Percentiles rank a stretch among this genome's conserved stretches.
These are phyloP conservation scores for Cosmia trapezina DNA, from an alignment of 2,888 invertebrate species.

Conservation along the genomic window DNA sequence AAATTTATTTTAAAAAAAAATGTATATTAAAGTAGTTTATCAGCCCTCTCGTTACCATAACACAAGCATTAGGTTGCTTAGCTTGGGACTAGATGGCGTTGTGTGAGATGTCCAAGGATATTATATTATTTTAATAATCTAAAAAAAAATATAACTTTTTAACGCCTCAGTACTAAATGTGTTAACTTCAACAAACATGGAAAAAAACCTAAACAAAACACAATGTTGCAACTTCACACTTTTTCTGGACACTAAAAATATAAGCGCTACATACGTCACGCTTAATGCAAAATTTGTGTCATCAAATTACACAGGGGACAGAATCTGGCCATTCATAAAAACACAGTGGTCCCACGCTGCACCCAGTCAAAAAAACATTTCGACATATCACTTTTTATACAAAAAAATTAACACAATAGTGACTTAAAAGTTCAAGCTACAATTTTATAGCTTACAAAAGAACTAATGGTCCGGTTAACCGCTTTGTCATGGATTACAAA, in stretches of 20 bases:
- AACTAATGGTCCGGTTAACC: constrained; percentile 85
- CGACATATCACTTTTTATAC: constrained; percentile 62
- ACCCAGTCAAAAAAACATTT: constrained; percentile 71
- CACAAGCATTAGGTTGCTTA: too few relatives aligned
- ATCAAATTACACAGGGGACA: constrained; percentile 46
- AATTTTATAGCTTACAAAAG: constrained; percentile 76
- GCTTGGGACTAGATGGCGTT: too few relatives aligned
- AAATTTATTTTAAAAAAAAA: not conserved
- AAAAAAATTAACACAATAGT: constrained; percentile 61
- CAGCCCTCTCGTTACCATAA: too few relatives aligned
- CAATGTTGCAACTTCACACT: not conserved
- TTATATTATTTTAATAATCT: too few relatives aligned
- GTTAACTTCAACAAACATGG: not conserved
- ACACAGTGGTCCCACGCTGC: constrained; percentile 69
- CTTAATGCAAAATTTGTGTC: constrained; percentile 55
- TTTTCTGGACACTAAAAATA: constrained; percentile 22
- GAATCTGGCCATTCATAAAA: constrained; percentile 20
- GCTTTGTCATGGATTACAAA: constrained; percentile 79
- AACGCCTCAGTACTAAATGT: too few relatives aligned
- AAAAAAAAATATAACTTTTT: too few relatives aligned
- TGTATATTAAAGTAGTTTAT: too few relatives aligned
- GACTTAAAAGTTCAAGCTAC: constrained; percentile 55
- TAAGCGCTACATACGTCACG: constrained; percentile 2
- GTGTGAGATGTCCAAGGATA: too few relatives aligned
- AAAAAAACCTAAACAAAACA: constrained; percentile 20